A percentile compares a stretch with the other conserved stretches of the same genome.
These are phyloP conservation scores for Geothlypis trichas DNA, from an alignment of 2,113 vertebrate species.

Conservation along the genomic window DNA sequence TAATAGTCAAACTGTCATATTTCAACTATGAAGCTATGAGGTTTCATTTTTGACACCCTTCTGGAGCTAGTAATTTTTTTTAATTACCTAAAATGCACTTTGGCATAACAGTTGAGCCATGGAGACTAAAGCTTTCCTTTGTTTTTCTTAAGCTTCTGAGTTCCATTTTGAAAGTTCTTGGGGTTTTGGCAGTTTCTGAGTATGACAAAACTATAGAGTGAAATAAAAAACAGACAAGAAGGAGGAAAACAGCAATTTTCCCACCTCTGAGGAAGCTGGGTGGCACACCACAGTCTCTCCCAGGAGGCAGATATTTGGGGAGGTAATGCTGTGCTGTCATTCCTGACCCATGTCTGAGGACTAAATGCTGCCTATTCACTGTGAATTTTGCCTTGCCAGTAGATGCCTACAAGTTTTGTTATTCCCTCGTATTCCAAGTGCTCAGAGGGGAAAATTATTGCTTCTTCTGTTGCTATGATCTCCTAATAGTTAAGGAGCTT, in stretches of 20 bases:
- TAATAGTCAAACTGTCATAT: neutral
- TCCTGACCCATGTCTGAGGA: neutral
- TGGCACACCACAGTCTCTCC: fast-evolving
- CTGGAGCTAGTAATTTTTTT: neutral
- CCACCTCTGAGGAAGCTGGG: neutral
- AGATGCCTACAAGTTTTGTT: neutral
- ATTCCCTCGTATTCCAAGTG: neutral
- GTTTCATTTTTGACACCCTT: neutral
- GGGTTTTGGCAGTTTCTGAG: neutral
- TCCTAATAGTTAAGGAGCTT: neutral
- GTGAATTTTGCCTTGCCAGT: neutral
- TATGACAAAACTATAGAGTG: neutral
- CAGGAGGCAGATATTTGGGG: neutral
- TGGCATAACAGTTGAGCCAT: neutral
- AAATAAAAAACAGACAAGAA: neutral
- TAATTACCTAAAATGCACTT: neutral
- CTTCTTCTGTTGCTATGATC: neutral
- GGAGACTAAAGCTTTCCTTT: fast-evolving
- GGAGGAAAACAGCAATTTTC: neutral
- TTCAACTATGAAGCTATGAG: neutral
- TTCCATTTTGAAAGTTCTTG: neutral
- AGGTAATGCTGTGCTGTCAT: neutral
- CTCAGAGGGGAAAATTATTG: neutral
- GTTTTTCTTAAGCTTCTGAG: neutral
- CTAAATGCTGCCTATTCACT: neutral